Evolutionary conservation across 2,113 vertebrate genomes (phyloP), one percentile per base, ranked within the genome.

Genomic region (Poicephalus gulielmi): DNA sequence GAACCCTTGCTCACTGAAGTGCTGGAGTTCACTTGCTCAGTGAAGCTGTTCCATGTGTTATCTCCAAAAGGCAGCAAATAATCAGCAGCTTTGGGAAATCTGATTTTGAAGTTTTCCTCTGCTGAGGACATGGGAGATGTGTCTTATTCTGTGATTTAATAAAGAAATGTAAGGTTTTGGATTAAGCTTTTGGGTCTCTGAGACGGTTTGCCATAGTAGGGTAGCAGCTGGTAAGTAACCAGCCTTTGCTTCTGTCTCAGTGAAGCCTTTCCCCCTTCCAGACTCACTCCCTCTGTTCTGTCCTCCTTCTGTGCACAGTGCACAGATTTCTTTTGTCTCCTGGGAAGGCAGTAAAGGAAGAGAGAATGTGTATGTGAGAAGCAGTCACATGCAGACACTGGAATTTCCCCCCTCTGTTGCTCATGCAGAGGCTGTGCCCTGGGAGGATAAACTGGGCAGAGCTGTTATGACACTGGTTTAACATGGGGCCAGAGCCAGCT

Each of bases 401-500:
- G 79, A 30, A 55, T 88, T 66, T 60, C 12, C 37, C 28, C 27
- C 4, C 31, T 31, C 52, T 4, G 1, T 49, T 64, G 39, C 19
- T 68, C 28, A 1, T 44, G 47, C 50, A 67, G 75, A 27, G 80
- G 50, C 67, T 76, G 37, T 22, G 33, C 62, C 50, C 59, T 83
- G 71, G 14, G 28, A 59, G 11, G 10, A 44, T 63, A 11, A 81
- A 19, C 86, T 63, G 69, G 46, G 5, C 17, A 89, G 50, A 77
- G 20, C 50, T 92, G 1, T 17, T 4, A 12, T 13, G 60, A 64
- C 27, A 44, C 44, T 83, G 55, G 47, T 27, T 3, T 8, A 57
- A n/a, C 17, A 22, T 81, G 93, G 81, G 90, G 17, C 87, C 87
- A 78, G 69, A 82, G 90, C 94, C 94, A 94, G 66, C 41, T 41